A percentile compares a stretch with the other conserved stretches of the same genome.
These are phyloP conservation scores for Danio albolineatus DNA, from an alignment of 2,797 vertebrate genomes.

Conservation along the genomic window DNA sequence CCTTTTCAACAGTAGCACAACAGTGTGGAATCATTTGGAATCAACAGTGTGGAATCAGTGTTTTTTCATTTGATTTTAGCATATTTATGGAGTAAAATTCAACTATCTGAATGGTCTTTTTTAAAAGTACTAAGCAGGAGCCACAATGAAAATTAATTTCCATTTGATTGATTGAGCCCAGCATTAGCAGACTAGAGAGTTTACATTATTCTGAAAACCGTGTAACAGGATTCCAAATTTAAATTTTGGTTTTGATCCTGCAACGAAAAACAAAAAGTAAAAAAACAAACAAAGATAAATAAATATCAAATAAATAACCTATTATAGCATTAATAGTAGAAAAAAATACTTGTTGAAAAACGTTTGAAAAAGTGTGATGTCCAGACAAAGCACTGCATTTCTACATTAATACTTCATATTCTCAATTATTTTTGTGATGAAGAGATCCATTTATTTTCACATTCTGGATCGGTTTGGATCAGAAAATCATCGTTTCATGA, in stretches of 20 bases:
- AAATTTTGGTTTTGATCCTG: background rate
- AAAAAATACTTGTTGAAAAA: too few species aligned
- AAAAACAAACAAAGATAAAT: background rate
- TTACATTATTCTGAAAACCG: background rate
- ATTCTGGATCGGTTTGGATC: too few species aligned
- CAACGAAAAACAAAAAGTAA: background rate
- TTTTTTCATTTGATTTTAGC: background rate
- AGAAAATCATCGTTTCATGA: too few species aligned
- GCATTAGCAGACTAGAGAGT: background rate
- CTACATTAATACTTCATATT: background rate
- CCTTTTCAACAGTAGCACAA: too few species aligned
- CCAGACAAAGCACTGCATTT: background rate
- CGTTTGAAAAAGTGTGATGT: background rate
- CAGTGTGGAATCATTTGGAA: too few species aligned
- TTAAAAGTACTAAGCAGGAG: background rate
- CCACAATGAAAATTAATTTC: too few species aligned
- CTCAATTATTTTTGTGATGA: too few species aligned
- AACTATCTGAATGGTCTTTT: background rate
- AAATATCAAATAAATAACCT: too few species aligned
- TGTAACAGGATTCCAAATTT: background rate
- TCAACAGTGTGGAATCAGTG: too few species aligned
- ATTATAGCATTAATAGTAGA: too few species aligned
- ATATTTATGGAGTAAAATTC: background rate
- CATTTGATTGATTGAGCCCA: background rate
- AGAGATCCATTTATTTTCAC: too few species aligned